Evolutionary conservation across 1,140 invertebrate genomes (phyloP).

Genomic region (Amyelois transitella): DNA sequence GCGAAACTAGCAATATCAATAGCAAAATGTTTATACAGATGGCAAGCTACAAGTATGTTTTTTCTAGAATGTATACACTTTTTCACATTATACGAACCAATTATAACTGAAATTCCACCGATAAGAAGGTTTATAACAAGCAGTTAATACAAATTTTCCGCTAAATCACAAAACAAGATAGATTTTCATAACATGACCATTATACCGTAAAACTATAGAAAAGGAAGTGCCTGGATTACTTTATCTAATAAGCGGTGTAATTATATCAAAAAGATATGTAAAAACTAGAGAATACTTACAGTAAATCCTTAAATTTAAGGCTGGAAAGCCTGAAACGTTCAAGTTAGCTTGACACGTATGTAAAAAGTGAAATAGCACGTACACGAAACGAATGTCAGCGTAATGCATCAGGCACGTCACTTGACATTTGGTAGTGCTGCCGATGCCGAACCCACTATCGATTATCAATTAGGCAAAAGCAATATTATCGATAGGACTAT

Average conservation of each 20-base stretch:
- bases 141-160: constrained; percentile 15
- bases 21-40: constrained; percentile 12
- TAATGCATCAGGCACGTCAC: too few relatives aligned
- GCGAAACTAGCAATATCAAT: constrained; percentile 5
- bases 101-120: background rate
- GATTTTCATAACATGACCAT: background rate
- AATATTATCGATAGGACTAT: too few relatives aligned
- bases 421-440: too few relatives aligned
- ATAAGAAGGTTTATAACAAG: constrained; percentile 1
- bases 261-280: background rate
- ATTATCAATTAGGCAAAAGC: too few relatives aligned
- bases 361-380: constrained; percentile 57
- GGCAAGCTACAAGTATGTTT: background rate
- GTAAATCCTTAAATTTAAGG: constrained; percentile 60
- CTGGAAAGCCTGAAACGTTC: constrained; percentile 51
- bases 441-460: too few relatives aligned
- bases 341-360: constrained; percentile 66
- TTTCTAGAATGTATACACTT: background rate
- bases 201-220: background rate
- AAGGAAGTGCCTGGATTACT: background rate
- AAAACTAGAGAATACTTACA: constrained; percentile 43
- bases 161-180: constrained; percentile 20
- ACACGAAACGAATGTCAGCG: constrained; percentile 25
- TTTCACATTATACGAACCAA: background rate
- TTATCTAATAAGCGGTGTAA: background rate